Percentiles rank a stretch among this genome's conserved stretches.
phyloP scores from a whole-genome alignment of 2,888 invertebrate species.

The Agonum fuliginosum region DNA sequence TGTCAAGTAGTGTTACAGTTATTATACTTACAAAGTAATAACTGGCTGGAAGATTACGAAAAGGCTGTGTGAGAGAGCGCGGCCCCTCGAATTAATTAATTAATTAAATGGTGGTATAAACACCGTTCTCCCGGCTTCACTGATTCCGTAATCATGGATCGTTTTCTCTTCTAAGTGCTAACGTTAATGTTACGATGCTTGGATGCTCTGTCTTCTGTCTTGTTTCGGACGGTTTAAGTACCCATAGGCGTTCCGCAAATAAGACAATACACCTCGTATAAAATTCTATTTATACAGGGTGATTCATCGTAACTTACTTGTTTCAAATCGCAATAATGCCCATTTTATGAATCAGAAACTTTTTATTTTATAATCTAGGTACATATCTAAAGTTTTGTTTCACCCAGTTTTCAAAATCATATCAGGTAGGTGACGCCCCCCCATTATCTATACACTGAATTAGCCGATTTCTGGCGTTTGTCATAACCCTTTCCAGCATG shows the following conservation, averaged over 20 bases:
- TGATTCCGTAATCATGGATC: slow-evolving; percentile 48
- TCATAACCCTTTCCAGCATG: no score
- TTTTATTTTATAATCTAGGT: no score
- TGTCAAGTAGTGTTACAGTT: slow-evolving; percentile 73
- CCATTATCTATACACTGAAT: no score
- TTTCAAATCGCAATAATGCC: no score
- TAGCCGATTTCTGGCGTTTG: no score
- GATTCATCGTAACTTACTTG: no score
- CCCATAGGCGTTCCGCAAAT: neutral
- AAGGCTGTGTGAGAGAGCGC: slow-evolving; percentile 67
- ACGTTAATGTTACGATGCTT: neutral
- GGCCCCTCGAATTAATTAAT: slow-evolving; percentile 70
- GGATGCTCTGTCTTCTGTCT: neutral
- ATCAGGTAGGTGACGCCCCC: no score
- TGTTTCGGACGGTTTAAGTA: neutral
- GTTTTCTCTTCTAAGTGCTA: slow-evolving; percentile 33
- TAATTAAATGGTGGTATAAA: slow-evolving; percentile 73
- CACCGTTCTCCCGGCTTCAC: slow-evolving; percentile 63
- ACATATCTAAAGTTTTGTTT: no score
- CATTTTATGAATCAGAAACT: no score
- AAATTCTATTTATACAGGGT: no score
- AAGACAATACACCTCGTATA: no score
- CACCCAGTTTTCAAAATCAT: no score
- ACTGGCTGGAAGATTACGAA: slow-evolving; percentile 72
- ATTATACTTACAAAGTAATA: slow-evolving; percentile 73